Percentiles rank a stretch among this genome's conserved stretches.
Conservation (phyloP, 1,140 invertebrate species). For the Bathynomus jamesi region DNA sequence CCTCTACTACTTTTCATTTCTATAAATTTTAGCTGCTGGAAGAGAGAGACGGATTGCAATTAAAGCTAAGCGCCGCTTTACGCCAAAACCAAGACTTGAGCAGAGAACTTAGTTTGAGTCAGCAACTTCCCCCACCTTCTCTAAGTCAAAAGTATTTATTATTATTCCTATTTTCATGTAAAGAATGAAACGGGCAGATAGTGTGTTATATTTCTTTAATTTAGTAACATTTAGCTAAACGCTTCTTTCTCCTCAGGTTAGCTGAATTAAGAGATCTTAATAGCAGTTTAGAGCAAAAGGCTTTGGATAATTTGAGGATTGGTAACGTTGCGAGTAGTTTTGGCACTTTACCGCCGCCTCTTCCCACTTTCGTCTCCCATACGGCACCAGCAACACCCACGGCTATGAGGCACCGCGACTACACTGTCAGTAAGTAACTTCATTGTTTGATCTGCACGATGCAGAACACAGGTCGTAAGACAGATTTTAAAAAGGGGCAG, state of each 20-base stretch:
- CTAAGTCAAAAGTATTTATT: background rate
- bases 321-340: background rate
- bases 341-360: background rate
- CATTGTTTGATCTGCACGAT: too few species aligned
- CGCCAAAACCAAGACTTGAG: slow-evolving; percentile 56
- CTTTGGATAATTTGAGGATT: background rate
- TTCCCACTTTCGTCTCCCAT: background rate
- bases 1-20: background rate
- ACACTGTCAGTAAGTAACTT: background rate
- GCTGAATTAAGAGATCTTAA: background rate
- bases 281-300: background rate
- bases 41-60: slow-evolving; percentile 71
- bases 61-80: slow-evolving; percentile 68
- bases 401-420: background rate
- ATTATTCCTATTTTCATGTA: too few species aligned
- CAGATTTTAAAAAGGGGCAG: too few species aligned
- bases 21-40: slow-evolving; percentile 54
- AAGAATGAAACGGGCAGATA: too few species aligned
- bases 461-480: too few species aligned
- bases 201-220: too few species aligned
- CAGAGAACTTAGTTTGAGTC: slow-evolving; percentile 13
- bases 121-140: background rate
- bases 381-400: background rate
- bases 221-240: too few species aligned
- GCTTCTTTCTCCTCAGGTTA: background rate